Evolutionary conservation across 1,140 invertebrate species (phyloP).

Genomic region (Aethina tumida): DNA sequence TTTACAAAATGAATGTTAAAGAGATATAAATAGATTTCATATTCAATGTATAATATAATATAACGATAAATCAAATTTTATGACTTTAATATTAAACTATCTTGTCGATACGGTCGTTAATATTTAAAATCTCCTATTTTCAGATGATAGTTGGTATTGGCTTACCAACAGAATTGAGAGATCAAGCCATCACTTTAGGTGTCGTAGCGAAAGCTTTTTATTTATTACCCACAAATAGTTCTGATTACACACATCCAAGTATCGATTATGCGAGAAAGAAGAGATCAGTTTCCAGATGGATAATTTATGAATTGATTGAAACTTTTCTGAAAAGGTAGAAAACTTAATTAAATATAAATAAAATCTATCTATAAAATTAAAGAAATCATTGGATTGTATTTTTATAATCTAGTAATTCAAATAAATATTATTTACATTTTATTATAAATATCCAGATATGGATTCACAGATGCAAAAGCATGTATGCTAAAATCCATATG

Average conservation of each 20-base stretch:
- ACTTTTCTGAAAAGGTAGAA: constrained; percentile 26
- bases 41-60: too few species aligned
- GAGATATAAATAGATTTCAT: too few species aligned
- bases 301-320: constrained; percentile 31
- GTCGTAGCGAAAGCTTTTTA: constrained; percentile 30
- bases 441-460: constrained; percentile 15
- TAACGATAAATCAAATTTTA: too few species aligned
- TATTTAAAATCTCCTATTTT: too few species aligned
- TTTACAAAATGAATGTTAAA: too few species aligned
- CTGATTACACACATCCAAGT: constrained; percentile 22
- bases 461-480: constrained; percentile 33
- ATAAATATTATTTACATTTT: constrained; percentile 7
- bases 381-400: neutral
- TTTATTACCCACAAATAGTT: constrained; percentile 27
- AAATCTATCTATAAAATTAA: constrained; percentile 6
- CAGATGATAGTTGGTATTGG: constrained; percentile 31
- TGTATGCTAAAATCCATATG: constrained; percentile 46
- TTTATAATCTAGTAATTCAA: neutral
- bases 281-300: constrained; percentile 28
- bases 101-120: too few species aligned
- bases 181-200: constrained; percentile 29
- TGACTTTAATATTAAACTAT: too few species aligned
- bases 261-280: constrained; percentile 20
- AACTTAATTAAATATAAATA: neutral
- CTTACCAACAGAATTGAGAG: constrained; percentile 24